Evolutionary conservation across 2,113 vertebrate species (phyloP), one percentile per base, ranked within the genome.

Genomic region (Chrysochloris asiatica): DNA sequence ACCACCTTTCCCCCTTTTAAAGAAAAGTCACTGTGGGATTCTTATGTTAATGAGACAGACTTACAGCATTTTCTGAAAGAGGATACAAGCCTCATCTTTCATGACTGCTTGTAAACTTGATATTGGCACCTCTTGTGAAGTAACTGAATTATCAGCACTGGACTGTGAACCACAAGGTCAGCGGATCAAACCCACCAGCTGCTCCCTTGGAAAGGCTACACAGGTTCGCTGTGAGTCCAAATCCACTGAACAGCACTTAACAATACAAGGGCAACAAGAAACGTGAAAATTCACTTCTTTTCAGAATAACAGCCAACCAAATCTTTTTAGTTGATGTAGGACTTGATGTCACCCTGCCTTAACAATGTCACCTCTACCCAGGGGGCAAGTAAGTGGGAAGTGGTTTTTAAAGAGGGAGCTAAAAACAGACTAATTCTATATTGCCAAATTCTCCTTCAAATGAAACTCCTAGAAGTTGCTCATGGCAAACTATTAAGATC

Each of bases 41-140:
- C 82, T 76, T 50, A 19, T 6, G 47, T 52, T 79, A 59, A 71
- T 33, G 16, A 88, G 79, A 69, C 26, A 30, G n/a, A n/a, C n/a
- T n/a, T 22, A 88, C 90, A 78, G 45, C 16, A 41, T 52, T 69
- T 94, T 84, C 47, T 71, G 33, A 76, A 85, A 85, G 50, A 61
- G 24, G 63, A 41, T 67, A 73, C 0, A 54, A 52, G 89, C 63
- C 38, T n/a, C 30, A 54, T n/a, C 54, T 67, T 38, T 14, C 71
- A 45, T n/a, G 36, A 45, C 12, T 30, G 80, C 28, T 33, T 59
- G 19, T 52, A 65, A 88, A 84, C 21, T 6, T 14, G 28, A 77
- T 7, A 41, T 26, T 33, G 4, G 26, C 52, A 7, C 50, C 45
- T 83, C 47, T 33, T 21, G 8, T 54, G 13, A 89, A 76, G 14